Evolutionary conservation across 2,113 vertebrate genomes (phyloP), one percentile per base, ranked within the genome.

Genomic region (Xenopus laevis): DNA sequence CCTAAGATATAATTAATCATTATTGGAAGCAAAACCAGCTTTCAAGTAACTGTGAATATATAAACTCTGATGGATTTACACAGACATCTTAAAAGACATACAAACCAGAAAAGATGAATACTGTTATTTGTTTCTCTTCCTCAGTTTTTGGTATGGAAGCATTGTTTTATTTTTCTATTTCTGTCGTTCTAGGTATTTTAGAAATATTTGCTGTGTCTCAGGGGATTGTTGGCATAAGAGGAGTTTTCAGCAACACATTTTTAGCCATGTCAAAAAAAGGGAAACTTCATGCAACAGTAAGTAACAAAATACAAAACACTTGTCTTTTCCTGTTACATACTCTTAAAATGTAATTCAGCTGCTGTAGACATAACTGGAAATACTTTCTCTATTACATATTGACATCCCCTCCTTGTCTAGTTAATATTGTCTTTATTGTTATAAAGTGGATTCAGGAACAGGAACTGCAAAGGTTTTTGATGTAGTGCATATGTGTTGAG

Each of bases 241-340:
- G 96, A 83, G 95, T 98, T 92, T 93, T 94, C 94, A 97, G 95
- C 84, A 95, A 96, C 91, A 92, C 92, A 89, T 99, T 96, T 93
- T 91, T 99, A 91, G 94, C 96, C 88, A 99, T 99, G 97, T 98
- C 96, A 89, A 95, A 94, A 87, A 93, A 94, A 88, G 97, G 97
- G 92, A 92, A 96, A 81, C 95, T 99, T 82, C 93, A 98, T 80
- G 95, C 93, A 87, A 96, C 92, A 73, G 97, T 99, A 88, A 97
- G 95, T 94, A 89, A 30, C 40, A 9, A 2, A 2, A 40, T 20
- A 12, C 55, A 11, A 67, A 23, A 53, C 17, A 50, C 30, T 73
- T 81, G 55, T 80, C 78, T 83, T 68, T 45, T 79, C 81, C 64
- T 81, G 75, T 13, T 16, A 7, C 4, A 2, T 13, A 50, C 15